Base-by-base conservation (phyloP, 2,797 vertebrate genomes). In the Crenuchus spilurus region DNA sequence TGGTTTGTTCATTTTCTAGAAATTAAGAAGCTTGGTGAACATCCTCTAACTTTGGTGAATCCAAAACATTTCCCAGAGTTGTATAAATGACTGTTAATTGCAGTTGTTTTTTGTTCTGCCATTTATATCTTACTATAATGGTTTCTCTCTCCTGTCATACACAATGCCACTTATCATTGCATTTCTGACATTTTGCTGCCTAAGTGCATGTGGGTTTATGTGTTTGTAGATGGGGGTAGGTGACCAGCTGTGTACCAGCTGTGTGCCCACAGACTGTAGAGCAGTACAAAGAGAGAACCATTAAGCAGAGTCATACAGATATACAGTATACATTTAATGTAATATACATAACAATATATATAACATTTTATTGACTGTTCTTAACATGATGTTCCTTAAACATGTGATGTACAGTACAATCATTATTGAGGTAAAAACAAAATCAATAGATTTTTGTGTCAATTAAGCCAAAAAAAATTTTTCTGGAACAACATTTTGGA, bases 181-280 rank as follows among this genome's bases (percentile, higher is more conserved):
- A 54, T 92, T 88, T 91, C 87, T 93, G 84, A 87, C 91, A 90
- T 91, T 88, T 86, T 88, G 84, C 68, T 71, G 79, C 48, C 67
- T 58, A 65, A 51, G 60, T 51, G 71, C 48, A 69, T 70, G 57
- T 77, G 39, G 63, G 60, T 57, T 51, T 51, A 76, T 51, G 70
- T 70, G 64, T 78, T 51, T 54, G 39, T 60, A 54, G 33, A 30
- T 55, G 52, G 66, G 73, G 41, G 62, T 82, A 78, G 76, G 84
- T 78, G 84, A 83, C 90, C 91, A 91, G 90, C 90, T 90, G 90
- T 87, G 85, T 88, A 83, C 87, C 88, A 90, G 89, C 90, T 91
- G 91, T 88, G 85, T 89, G 86, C 88, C 87, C 87, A 80, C 57
- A 52, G 80, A 90, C 84, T 70, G 48, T 79, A 87, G 88, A 91